phyloP scores from a whole-genome alignment of 2,113 vertebrate genomes.

The Zosterops hypoxanthus region DNA sequence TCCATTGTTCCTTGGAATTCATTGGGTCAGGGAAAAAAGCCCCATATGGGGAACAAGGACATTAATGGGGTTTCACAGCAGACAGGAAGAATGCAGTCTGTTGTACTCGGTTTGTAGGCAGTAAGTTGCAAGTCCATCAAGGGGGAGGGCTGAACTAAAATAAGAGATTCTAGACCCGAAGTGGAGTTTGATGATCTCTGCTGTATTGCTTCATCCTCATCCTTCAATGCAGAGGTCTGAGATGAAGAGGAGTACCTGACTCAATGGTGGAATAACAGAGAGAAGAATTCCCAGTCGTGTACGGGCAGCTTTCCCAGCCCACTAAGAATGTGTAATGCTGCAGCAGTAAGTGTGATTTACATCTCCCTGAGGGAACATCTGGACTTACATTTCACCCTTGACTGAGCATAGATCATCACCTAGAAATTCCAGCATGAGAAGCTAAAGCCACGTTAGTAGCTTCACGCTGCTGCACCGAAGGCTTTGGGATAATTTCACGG shows the following conservation, averaged over 20 bases:
- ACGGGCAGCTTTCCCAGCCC: not conserved
- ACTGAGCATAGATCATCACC: not conserved
- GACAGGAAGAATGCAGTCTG: not conserved
- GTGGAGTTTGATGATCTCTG: not conserved
- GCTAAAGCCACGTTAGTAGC: not conserved
- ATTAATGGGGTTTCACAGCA: not conserved
- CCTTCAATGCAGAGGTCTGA: not conserved
- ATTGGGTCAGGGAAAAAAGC: not conserved
- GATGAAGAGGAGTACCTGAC: not conserved
- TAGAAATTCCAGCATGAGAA: not conserved
- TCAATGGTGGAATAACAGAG: not conserved
- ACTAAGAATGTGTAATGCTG: not conserved
- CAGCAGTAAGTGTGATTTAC: not conserved
- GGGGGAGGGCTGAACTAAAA: not conserved
- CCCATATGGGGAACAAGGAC: not conserved
- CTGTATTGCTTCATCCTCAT: not conserved
- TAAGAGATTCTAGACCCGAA: not conserved
- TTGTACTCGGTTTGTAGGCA: not conserved
- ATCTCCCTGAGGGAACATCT: not conserved
- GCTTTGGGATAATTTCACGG: not conserved
- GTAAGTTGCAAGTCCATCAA: not conserved
- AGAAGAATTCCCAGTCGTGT: not conserved
- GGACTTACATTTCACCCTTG: not conserved
- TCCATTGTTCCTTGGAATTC: not conserved
- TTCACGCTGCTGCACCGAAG: not conserved